A percentile compares a stretch with the other conserved stretches of the same genome.
These are phyloP conservation scores for Psammodynastes pulverulentus DNA, from an alignment of 2,113 vertebrate genomes.

Conservation along the genomic window DNA sequence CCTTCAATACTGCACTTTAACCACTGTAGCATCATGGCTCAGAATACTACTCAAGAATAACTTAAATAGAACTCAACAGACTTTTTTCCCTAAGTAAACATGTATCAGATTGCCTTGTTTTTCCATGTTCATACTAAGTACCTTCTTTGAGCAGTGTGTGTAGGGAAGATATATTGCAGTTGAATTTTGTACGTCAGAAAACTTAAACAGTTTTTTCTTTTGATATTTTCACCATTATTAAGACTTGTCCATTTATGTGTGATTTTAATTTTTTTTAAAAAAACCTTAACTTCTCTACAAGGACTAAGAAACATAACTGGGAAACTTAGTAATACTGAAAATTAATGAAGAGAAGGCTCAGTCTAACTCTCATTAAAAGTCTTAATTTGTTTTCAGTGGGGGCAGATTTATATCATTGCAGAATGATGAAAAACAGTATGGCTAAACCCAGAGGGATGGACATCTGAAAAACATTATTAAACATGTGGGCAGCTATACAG, in stretches of 20 bases:
- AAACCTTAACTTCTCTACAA: not conserved
- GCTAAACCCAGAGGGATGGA: conserved; percentile 38
- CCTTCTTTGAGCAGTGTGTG: not conserved
- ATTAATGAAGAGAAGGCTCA: conserved; percentile 5
- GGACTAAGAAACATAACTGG: not conserved
- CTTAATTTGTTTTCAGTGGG: conserved; percentile 33
- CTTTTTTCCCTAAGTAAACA: too few relatives aligned
- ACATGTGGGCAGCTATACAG: conserved; percentile 52
- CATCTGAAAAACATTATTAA: conserved; percentile 55
- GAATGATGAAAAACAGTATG: conserved; percentile 21
- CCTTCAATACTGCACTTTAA: not conserved
- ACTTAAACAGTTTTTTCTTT: not conserved
- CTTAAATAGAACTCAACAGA: not conserved
- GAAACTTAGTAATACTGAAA: conserved; percentile 22
- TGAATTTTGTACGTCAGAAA: not conserved
- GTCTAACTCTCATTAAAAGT: conserved; percentile 30
- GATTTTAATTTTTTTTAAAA: conserved; percentile 14
- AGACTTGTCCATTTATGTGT: conserved; percentile 29
- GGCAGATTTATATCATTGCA: conserved; percentile 18
- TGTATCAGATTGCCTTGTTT: not conserved
- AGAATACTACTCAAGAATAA: not conserved
- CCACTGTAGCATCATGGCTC: not conserved
- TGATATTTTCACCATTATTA: conserved; percentile 33
- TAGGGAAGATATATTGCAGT: not conserved
- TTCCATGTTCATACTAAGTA: not conserved